Evolutionary conservation across 2,113 vertebrate species (phyloP).

Genomic region (Campylomormyrus numenius): DNA sequence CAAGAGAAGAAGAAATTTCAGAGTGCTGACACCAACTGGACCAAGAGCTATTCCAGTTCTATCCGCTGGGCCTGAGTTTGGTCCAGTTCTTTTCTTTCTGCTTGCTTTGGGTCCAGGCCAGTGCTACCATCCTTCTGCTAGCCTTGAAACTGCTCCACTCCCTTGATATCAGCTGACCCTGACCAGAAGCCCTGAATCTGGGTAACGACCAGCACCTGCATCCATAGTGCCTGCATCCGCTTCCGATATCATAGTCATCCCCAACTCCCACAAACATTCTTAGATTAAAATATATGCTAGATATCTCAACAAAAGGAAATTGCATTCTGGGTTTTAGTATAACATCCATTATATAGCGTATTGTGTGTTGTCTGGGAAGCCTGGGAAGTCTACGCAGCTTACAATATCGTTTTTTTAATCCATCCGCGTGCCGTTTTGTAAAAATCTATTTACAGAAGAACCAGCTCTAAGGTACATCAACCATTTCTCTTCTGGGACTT

Average conservation of each 20-base stretch:
- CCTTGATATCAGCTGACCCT: background rate
- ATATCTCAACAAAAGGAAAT: background rate
- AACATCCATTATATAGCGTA: background rate
- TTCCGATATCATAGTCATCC: background rate
- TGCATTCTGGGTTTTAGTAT: background rate
- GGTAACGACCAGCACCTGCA: background rate
- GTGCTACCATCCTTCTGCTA: background rate
- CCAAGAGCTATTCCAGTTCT: background rate
- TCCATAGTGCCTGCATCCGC: background rate
- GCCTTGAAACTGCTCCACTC: background rate
- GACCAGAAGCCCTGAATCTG: background rate
- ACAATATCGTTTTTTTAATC: background rate
- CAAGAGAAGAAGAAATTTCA: background rate
- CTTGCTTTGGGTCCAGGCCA: background rate
- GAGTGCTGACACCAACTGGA: background rate
- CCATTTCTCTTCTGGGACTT: background rate
- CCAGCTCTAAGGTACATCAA: background rate
- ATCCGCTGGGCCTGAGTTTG: background rate
- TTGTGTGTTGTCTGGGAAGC: background rate
- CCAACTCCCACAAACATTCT: background rate
- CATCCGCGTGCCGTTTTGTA: background rate
- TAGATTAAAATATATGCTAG: background rate
- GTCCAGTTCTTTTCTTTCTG: background rate
- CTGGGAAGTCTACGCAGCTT: background rate
- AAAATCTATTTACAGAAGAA: slow-evolving; percentile 4